Evolutionary conservation across 2,888 invertebrate species (phyloP).

Genomic region (Sminthurides aquaticus): DNA sequence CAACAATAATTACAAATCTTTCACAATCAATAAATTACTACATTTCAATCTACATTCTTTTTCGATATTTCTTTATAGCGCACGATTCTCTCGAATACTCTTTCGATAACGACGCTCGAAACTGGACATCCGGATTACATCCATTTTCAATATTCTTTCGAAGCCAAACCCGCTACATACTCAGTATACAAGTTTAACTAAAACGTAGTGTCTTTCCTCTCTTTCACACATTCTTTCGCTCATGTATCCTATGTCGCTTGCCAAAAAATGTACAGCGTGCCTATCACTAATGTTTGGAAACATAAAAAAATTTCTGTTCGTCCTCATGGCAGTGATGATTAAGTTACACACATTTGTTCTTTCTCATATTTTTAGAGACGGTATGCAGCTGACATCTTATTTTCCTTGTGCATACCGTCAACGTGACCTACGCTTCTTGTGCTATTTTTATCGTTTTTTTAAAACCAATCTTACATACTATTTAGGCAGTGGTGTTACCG

Average conservation of each 20-base stretch:
- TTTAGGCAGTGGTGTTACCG: slow-evolving; percentile 2
- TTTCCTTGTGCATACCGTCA: neutral
- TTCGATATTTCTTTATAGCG: neutral
- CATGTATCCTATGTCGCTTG: too few relatives aligned
- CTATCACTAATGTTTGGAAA: neutral
- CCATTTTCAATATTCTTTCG: too few relatives aligned
- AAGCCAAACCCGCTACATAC: too few relatives aligned
- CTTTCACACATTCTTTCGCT: too few relatives aligned
- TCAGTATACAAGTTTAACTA: too few relatives aligned
- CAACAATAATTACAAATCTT: neutral
- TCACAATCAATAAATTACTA: neutral
- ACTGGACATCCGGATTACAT: too few relatives aligned
- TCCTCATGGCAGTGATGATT: slow-evolving; percentile 21
- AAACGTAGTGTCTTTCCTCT: neutral
- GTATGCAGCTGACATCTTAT: neutral
- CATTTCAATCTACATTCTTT: neutral
- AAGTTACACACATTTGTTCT: slow-evolving; percentile 17
- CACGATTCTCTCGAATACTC: too few relatives aligned
- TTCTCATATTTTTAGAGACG: neutral
- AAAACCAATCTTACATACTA: neutral
- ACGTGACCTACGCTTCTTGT: neutral
- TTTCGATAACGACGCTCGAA: too few relatives aligned
- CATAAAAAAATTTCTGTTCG: slow-evolving; percentile 5
- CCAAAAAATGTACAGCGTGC: neutral
- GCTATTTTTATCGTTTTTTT: neutral